These are phyloP conservation scores for Branchinecta lynchi DNA, from an alignment of 1,140 invertebrate genomes.

Conservation along the genomic window DNA sequence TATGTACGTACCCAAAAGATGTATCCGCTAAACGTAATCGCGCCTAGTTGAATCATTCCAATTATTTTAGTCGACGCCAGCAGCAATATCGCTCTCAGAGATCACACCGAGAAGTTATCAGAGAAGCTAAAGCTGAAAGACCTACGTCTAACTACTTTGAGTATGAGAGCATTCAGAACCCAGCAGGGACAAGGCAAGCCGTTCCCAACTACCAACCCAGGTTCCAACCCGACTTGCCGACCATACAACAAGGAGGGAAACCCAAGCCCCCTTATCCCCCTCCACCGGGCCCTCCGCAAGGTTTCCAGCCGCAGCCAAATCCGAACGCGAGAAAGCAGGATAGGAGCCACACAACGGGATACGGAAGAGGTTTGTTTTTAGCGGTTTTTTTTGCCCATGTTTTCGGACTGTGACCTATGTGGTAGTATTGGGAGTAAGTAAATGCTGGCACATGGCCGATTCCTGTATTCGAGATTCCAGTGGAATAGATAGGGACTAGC, in stretches of 20 bases:
- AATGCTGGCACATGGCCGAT: not conserved
- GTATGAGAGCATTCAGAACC: conserved; percentile 52
- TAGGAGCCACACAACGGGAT: not conserved
- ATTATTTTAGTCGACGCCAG: conserved; percentile 42
- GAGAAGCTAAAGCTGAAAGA: conserved; percentile 29
- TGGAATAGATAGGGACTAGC: not conserved
- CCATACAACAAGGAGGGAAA: not conserved
- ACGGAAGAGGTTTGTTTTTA: not conserved
- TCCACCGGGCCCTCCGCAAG: not conserved
- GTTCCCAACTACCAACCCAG: not conserved
- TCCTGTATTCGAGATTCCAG: not conserved
- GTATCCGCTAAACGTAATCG: too few species aligned
- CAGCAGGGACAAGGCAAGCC: not conserved
- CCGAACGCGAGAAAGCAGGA: not conserved
- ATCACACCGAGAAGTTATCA: conserved; percentile 33
- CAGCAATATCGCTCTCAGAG: conserved; percentile 60
- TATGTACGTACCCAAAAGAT: too few species aligned
- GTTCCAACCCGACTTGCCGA: not conserved
- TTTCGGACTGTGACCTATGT: not conserved
- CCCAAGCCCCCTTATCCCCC: not conserved
- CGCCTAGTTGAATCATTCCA: not conserved
- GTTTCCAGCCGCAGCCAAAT: not conserved
- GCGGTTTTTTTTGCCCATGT: not conserved
- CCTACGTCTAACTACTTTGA: conserved; percentile 66
- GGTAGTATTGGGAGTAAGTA: not conserved